These are phyloP conservation scores for Penaeus japonicus DNA, from an alignment of 1,140 invertebrate genomes.

Conservation along the genomic window DNA sequence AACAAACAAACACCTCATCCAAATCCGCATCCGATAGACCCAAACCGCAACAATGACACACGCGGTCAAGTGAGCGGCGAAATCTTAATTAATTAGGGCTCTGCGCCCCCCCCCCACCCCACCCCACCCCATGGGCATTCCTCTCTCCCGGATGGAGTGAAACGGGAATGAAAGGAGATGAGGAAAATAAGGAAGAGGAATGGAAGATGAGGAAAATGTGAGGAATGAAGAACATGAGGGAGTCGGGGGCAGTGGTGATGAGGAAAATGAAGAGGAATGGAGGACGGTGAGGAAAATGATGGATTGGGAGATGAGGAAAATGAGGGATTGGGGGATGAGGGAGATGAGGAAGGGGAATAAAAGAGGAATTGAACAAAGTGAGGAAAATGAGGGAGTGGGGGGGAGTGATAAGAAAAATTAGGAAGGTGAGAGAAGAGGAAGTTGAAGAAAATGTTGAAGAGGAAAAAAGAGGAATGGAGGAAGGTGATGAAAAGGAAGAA, in stretches of 20 bases:
- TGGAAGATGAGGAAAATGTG: background rate
- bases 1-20: background rate
- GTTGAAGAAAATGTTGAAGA: too few relatives aligned
- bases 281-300: background rate
- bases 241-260: background rate
- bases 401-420: too few relatives aligned
- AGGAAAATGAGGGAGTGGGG: background rate
- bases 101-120: too few relatives aligned
- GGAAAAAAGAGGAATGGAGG: background rate
- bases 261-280: background rate
- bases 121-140: background rate
- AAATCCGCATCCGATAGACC: background rate
- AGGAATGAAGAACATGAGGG: background rate
- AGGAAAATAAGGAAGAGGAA: background rate
- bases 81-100: background rate
- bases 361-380: background rate
- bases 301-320: background rate
- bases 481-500: background rate
- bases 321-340: background rate
- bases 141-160: too few relatives aligned
- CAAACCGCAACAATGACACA: background rate
- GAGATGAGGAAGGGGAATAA: background rate
- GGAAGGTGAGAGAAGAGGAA: background rate
- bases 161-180: background rate
- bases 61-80: slow-evolving; percentile 3